A percentile compares a stretch with the other conserved stretches of the same genome.
phyloP scores from a whole-genome alignment of 1,140 invertebrate species.

The Trichoplusia ni region DNA sequence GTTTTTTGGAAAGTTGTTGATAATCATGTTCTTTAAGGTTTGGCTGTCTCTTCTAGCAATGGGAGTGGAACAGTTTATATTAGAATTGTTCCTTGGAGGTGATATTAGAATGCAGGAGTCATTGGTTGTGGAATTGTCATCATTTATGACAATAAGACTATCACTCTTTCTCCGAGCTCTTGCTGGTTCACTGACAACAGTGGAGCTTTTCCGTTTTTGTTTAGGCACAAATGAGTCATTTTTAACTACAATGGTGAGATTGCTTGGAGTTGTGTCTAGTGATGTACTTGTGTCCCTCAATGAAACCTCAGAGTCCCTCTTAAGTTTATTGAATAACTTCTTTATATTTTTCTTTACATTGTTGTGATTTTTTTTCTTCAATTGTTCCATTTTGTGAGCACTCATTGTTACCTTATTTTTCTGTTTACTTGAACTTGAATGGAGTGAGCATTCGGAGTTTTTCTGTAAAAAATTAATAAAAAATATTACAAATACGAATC shows the following conservation, averaged over 20 bases:
- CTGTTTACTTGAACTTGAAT: slow-evolving; percentile 4
- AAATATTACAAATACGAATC: not conserved
- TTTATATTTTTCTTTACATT: slow-evolving; percentile 40
- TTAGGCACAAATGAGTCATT: not conserved
- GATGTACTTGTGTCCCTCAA: not conserved
- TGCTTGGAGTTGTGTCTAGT: not conserved
- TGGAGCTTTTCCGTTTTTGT: slow-evolving; percentile 2
- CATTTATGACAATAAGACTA: slow-evolving; percentile 44
- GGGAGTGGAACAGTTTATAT: slow-evolving; percentile 26
- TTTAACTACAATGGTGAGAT: slow-evolving; percentile 2
- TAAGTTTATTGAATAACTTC: slow-evolving; percentile 43
- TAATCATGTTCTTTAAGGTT: slow-evolving; percentile 31
- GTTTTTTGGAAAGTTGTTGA: slow-evolving; percentile 23
- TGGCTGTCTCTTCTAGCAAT: slow-evolving; percentile 12
- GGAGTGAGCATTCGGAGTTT: slow-evolving; percentile 3
- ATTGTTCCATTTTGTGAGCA: slow-evolving; percentile 24
- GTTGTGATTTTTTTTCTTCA: slow-evolving; percentile 31
- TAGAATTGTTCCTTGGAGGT: not conserved
- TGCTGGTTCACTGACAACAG: not conserved
- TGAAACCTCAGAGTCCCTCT: slow-evolving; percentile 1
- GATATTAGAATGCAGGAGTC: slow-evolving; percentile 19
- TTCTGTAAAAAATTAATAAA: slow-evolving; percentile 9
- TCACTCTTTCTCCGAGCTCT: slow-evolving; percentile 30
- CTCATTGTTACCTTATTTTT: slow-evolving; percentile 19
- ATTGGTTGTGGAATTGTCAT: slow-evolving; percentile 45